phyloP scores from a whole-genome alignment of 2,888 invertebrate genomes.

The Drosophila mulleri region DNA sequence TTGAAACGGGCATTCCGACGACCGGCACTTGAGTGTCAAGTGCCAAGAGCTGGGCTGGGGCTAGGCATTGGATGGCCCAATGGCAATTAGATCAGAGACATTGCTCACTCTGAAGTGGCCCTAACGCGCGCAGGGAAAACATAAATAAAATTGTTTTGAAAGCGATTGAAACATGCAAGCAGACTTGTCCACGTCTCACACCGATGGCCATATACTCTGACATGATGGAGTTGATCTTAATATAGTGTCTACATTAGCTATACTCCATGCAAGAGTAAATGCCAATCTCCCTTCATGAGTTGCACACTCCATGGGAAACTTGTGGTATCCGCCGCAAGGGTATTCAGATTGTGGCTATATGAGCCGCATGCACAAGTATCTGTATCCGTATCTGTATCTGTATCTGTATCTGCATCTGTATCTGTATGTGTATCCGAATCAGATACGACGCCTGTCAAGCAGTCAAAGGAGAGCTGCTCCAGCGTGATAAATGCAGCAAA shows the following conservation, averaged over 20 bases:
- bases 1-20: slow-evolving; percentile 11
- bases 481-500: slow-evolving; percentile 79
- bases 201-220: slow-evolving; percentile 1
- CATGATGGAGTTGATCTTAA: not conserved
- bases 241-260: not conserved
- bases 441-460: slow-evolving; percentile 19
- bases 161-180: slow-evolving; percentile 40
- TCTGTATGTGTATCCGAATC: slow-evolving; percentile 3
- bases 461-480: slow-evolving; percentile 36
- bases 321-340: not conserved
- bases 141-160: slow-evolving; percentile 60
- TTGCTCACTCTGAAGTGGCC: slow-evolving; percentile 70
- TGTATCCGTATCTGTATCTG: not conserved
- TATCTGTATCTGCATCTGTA: not conserved
- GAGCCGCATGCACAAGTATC: slow-evolving; percentile 62
- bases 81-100: slow-evolving; percentile 73
- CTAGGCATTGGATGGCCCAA: slow-evolving; percentile 20
- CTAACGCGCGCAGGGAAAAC: slow-evolving; percentile 30
- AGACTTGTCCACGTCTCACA: not conserved
- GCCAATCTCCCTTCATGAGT: not conserved
- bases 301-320: not conserved
- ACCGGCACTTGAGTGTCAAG: slow-evolving; percentile 67
- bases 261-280: no score
- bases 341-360: slow-evolving; percentile 66
- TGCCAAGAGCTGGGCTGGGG: slow-evolving; percentile 40